Evolutionary conservation across 1,140 invertebrate species (phyloP).

Genomic region (Caligus rogercresseyi): DNA sequence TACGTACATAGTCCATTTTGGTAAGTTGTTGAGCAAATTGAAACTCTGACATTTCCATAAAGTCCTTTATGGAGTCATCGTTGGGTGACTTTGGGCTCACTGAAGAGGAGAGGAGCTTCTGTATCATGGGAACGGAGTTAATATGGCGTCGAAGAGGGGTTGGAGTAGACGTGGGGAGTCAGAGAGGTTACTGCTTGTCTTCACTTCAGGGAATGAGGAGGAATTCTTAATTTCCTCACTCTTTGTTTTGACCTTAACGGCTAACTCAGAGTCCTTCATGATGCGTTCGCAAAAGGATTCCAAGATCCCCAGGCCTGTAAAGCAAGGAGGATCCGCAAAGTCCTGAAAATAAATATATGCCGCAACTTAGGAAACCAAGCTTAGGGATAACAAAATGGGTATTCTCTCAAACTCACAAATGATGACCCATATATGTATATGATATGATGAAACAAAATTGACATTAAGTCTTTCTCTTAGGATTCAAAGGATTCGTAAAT

Average conservation of each 20-base stretch:
- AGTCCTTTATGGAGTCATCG: constrained; percentile 27
- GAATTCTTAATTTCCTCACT: neutral
- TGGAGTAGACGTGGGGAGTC: constrained; percentile 30
- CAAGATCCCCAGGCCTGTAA: constrained; percentile 57
- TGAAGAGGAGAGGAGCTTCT: neutral
- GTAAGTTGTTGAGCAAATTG: constrained; percentile 89
- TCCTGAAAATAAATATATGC: constrained; percentile 53
- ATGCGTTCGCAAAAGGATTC: constrained; percentile 62
- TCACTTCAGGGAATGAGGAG: neutral
- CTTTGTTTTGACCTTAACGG: constrained; percentile 28
- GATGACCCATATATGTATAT: too few relatives aligned
- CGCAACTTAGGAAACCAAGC: too few relatives aligned
- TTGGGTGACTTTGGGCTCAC: neutral
- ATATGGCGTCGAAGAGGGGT: neutral
- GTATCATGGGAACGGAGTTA: neutral
- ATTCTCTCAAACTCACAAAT: too few relatives aligned
- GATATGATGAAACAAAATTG: too few relatives aligned
- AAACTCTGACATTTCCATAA: constrained; percentile 28
- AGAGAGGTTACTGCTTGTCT: constrained; percentile 22
- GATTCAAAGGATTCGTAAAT: too few relatives aligned
- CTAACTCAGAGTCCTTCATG: constrained; percentile 56
- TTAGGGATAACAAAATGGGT: too few relatives aligned
- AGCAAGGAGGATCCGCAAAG: constrained; percentile 59
- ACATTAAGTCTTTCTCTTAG: too few relatives aligned
- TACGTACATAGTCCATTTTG: constrained; percentile 71